Evolutionary conservation across 2,113 vertebrate species (phyloP).

Genomic region (Tyrannus savana): DNA sequence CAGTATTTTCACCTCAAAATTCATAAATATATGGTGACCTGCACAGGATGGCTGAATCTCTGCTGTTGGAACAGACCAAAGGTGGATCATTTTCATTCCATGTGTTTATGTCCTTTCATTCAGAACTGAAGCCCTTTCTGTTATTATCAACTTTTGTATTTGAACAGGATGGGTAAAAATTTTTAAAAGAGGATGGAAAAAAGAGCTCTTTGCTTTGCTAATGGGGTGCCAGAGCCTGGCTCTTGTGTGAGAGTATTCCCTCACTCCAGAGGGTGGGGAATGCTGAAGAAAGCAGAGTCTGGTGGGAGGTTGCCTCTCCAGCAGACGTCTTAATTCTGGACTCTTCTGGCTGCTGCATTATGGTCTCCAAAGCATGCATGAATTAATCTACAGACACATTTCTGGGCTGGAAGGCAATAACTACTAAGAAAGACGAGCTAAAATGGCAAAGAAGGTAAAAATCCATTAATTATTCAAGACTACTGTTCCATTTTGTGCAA

Average conservation of each 20-base stretch:
- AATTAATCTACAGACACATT: background rate
- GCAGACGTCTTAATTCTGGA: background rate
- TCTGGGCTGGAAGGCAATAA: background rate
- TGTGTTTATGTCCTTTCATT: background rate
- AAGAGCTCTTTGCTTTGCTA: background rate
- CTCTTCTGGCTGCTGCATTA: background rate
- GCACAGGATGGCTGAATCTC: background rate
- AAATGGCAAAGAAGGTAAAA: constrained; percentile 4
- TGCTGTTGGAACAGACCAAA: background rate
- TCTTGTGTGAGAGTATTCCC: background rate
- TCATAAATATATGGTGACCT: background rate
- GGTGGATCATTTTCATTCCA: background rate
- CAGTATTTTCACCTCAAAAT: background rate
- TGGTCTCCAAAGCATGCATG: background rate
- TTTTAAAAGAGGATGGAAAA: background rate
- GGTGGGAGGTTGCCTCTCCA: background rate
- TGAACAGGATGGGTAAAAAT: background rate
- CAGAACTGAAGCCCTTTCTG: background rate
- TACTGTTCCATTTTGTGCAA: background rate
- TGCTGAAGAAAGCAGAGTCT: background rate
- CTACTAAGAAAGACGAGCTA: background rate
- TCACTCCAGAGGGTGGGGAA: fast-evolving
- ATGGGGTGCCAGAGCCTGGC: background rate
- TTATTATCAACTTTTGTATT: background rate
- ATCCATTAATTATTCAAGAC: background rate